These are phyloP conservation scores for Andricus curvator DNA, from an alignment of 2,888 invertebrate genomes.

Conservation along the genomic window DNA sequence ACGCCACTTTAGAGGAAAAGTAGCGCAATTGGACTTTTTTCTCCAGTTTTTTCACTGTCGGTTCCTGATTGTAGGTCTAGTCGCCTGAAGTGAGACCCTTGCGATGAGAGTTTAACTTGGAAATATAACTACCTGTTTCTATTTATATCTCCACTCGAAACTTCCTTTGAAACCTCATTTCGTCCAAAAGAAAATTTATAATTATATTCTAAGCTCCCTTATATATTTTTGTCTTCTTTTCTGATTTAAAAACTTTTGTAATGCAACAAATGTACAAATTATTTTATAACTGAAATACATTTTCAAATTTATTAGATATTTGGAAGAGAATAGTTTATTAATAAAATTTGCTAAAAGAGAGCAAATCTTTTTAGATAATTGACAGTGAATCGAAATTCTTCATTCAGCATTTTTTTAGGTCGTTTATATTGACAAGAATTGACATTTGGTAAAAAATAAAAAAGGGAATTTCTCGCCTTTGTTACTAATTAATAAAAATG, in stretches of 20 bases:
- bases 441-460: not conserved
- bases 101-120: constrained; percentile 22
- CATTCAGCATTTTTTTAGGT: not conserved
- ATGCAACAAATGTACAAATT: not conserved
- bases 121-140: constrained; percentile 5
- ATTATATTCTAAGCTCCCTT: not conserved
- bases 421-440: not conserved
- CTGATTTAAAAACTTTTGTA: not conserved
- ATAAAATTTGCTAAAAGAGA: too few species aligned
- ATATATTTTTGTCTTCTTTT: not conserved
- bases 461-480: not conserved
- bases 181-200: not conserved
- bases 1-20: constrained; percentile 15
- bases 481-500: not conserved
- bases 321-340: not conserved
- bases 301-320: not conserved
- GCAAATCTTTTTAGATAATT: not conserved
- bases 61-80: not conserved
- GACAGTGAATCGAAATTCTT: not conserved
- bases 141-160: not conserved
- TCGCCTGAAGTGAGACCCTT: constrained; percentile 24
- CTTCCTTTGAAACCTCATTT: not conserved
- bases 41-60: not conserved
- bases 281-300: not conserved
- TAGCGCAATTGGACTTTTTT: constrained; percentile 20